Conservation (phyloP, 53 echinoderm and acorn worm genomes). For the Mesocentrotus franciscanus region DNA sequence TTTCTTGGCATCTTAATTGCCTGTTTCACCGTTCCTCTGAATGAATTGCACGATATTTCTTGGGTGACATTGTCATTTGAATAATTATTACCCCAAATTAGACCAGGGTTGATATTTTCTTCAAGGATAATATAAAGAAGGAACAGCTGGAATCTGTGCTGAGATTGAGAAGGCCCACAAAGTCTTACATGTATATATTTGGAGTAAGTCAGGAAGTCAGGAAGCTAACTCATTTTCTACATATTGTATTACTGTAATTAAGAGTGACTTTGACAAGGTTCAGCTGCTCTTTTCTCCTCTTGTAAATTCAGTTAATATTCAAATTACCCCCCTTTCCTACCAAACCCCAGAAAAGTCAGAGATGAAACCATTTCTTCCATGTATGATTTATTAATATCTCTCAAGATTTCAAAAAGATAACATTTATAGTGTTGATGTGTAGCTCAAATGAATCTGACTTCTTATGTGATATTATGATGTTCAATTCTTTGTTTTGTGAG, state of each 20-base stretch:
- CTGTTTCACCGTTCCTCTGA: constrained; percentile 3
- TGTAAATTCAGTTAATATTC: neutral
- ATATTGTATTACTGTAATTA: neutral
- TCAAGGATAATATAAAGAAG: neutral
- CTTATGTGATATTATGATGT: too few relatives aligned
- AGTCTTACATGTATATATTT: too few relatives aligned
- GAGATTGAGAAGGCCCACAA: neutral
- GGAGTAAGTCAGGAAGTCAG: neutral
- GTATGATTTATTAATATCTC: neutral
- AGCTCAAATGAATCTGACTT: neutral
- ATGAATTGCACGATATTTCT: neutral
- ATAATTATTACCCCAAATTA: neutral
- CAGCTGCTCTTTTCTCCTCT: neutral
- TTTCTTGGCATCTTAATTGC: constrained; percentile 45
- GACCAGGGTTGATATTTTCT: neutral
- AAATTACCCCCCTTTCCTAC: neutral
- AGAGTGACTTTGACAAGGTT: neutral
- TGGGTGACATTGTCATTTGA: neutral
- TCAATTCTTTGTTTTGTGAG: too few relatives aligned
- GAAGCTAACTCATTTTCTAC: neutral
- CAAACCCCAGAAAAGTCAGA: neutral
- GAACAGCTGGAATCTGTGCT: neutral
- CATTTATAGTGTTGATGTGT: neutral
- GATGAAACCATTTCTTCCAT: neutral
- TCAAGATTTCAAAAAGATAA: neutral